Evolutionary conservation across 2,113 vertebrate species (phyloP).

Genomic region (Prionailurus viverrinus): DNA sequence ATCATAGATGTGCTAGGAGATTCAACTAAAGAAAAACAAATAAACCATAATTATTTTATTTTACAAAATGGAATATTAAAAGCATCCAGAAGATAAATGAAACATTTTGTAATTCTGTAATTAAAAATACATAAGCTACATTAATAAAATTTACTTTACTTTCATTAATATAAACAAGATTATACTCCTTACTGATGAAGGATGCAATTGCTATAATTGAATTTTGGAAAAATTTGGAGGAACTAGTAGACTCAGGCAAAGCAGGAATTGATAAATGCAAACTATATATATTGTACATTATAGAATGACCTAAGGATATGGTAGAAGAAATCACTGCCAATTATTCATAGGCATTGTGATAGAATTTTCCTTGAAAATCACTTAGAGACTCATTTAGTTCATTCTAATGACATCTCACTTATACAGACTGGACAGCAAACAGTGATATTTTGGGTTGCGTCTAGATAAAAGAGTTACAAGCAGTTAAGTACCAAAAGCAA

Average conservation of each 20-base stretch:
- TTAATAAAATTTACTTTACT: constrained; percentile 48
- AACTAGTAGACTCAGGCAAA: background rate
- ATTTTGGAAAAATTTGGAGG: constrained; percentile 36
- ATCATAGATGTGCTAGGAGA: background rate
- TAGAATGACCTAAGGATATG: background rate
- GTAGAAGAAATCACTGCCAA: background rate
- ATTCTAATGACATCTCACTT: background rate
- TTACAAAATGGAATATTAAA: background rate
- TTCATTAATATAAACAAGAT: constrained; percentile 54
- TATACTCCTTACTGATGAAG: constrained; percentile 49
- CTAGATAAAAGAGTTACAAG: background rate
- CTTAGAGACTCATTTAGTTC: background rate
- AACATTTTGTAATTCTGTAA: background rate
- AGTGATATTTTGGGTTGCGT: background rate
- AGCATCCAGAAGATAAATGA: constrained; percentile 49
- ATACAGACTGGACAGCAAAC: background rate
- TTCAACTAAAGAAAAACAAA: constrained; percentile 8
- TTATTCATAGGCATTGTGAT: background rate
- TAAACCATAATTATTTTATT: constrained; percentile 50
- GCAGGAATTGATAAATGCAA: background rate
- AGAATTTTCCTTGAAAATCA: constrained; percentile 20
- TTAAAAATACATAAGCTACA: constrained; percentile 50
- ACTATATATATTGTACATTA: background rate
- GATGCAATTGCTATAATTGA: constrained; percentile 1
- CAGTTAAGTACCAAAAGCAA: background rate